Evolutionary conservation across 2,113 vertebrate genomes (phyloP), one percentile per base, ranked within the genome.

Genomic region (Carassius gibelio): DNA sequence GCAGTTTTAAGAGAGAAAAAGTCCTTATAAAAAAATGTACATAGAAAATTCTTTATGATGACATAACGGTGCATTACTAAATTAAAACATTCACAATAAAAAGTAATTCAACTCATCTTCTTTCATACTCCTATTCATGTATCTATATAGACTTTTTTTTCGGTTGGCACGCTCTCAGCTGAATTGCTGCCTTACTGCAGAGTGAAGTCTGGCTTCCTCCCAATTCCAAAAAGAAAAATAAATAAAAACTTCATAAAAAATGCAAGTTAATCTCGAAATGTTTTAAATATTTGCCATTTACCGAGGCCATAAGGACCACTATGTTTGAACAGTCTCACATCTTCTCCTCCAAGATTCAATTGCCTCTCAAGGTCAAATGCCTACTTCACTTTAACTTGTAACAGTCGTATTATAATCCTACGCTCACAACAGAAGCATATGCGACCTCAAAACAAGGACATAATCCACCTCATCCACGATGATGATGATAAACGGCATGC

Each of bases 371-470:
- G 45, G 79, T 81, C 62, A 81, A 81, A 81, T 21, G 23, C 9
- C 26, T 26, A 26, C 26, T 26, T 26, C 26, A 26, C 26, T 69
- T 76, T 26, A 85, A 76, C 62, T 72, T 80, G 64, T 85, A 79
- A 21, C 50, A 30, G 50, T 61, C 8, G 26, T 36, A 76, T 26
- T 71, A 59, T 68, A 79, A 26, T 79, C 34, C 42, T 5, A 42
- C 55, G 4, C 34, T 23, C 50, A 66, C 64, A 78, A 85, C 85
- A 88, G 15, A 36, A 84, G 88, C 82, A 79, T 69, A 79, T 88
- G 89, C 85, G 76, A 88, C 86, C 66, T 83, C 21, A 45, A 81
- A 82, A 90, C 91, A 93, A 91, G 91, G 92, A 77, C 90, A 90
- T 82, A 86, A 82, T 75, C 68, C 50, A 82, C 86, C 71, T 62